Conservation (phyloP, 1,140 invertebrate species). For the Oreohelix idahoensis region DNA sequence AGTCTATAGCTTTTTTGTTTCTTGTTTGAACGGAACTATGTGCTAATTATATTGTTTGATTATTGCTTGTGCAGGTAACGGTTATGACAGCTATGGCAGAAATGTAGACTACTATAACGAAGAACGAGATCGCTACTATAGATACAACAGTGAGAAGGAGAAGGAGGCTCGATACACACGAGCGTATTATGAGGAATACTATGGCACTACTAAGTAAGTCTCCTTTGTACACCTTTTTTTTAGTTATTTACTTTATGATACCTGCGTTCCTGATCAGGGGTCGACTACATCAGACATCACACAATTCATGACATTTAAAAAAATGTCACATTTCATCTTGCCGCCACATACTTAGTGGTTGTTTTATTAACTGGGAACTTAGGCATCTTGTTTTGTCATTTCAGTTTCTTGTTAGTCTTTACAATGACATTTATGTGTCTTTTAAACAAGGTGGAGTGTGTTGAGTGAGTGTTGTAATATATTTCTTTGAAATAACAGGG, state of each 20-base stretch:
- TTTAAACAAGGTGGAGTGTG: no score
- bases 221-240: not conserved
- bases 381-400: no score
- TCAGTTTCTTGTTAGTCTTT: no score
- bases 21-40: not conserved
- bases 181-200: slow-evolving; percentile 57
- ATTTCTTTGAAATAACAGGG: no score
- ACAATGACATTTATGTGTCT: no score
- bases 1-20: not conserved
- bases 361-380: no score
- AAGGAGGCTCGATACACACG: slow-evolving; percentile 42
- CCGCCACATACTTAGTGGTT: no score
- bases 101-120: slow-evolving; percentile 53
- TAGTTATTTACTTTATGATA: not conserved
- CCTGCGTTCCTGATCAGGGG: no score
- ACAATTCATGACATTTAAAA: no score
- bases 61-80: slow-evolving; percentile 10
- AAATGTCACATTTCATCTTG: no score
- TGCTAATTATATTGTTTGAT: not conserved
- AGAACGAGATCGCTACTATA: slow-evolving; percentile 49
- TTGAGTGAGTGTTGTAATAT: no score
- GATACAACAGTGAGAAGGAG: slow-evolving; percentile 44
- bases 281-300: no score
- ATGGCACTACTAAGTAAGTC: slow-evolving; percentile 36
- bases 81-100: slow-evolving; percentile 49